Evolutionary conservation across 2,888 invertebrate species (phyloP).

Genomic region (Ferrisia virgata): DNA sequence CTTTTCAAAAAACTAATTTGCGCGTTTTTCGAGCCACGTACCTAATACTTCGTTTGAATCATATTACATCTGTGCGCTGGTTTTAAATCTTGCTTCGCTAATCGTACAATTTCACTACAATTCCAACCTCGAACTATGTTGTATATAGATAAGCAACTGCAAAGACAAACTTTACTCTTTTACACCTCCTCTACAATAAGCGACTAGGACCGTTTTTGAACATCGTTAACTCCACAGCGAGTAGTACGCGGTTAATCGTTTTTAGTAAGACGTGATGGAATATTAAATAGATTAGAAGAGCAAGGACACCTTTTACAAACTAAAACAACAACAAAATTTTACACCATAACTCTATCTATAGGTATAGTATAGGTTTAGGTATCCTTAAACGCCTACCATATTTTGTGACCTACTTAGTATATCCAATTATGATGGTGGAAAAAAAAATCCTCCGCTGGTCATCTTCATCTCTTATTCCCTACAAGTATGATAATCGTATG

Average conservation of each 20-base stretch:
- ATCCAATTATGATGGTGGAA: no score
- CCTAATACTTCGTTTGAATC: no score
- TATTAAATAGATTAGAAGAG: conserved; percentile 4
- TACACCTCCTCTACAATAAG: no score
- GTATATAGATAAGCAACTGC: background rate
- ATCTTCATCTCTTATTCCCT: background rate
- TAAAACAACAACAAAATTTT: background rate
- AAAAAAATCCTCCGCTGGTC: background rate
- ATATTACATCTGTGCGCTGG: no score
- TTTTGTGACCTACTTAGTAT: background rate
- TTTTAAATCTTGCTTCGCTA: no score
- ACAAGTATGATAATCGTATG: no score
- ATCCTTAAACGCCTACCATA: background rate
- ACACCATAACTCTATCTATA: background rate
- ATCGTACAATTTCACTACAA: background rate
- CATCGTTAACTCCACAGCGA: background rate
- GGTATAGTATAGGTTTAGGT: no score
- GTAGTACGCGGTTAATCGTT: background rate
- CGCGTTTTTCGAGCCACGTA: no score
- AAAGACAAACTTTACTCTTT: background rate
- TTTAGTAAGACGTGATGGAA: conserved; percentile 18
- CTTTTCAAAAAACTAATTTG: no score
- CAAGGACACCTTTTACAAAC: background rate
- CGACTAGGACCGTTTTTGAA: background rate
- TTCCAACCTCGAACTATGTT: background rate